Conservation (phyloP, 2,888 invertebrate genomes). For the Caenorhabditis afra region DNA sequence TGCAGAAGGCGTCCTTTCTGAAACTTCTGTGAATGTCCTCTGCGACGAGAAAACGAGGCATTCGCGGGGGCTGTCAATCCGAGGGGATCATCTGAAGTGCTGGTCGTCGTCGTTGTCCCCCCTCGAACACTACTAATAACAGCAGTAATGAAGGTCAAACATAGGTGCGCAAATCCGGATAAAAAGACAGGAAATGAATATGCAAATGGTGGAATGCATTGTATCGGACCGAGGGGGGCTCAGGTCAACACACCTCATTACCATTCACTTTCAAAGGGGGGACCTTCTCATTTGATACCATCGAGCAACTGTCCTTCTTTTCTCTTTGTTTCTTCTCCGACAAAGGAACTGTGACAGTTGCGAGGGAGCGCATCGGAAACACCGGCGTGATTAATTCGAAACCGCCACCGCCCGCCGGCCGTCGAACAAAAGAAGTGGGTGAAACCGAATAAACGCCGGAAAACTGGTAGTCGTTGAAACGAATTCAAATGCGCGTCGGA, state of each 20-base stretch:
- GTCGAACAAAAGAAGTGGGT: background rate
- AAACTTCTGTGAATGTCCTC: conserved; percentile 1
- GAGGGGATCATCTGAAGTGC: background rate
- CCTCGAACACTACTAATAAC: conserved; percentile 13
- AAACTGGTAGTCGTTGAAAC: too few relatives aligned
- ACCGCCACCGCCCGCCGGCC: background rate
- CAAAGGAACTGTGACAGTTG: conserved; percentile 9
- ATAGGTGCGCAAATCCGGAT: conserved; percentile 44
- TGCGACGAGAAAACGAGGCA: background rate
- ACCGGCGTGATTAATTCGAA: background rate
- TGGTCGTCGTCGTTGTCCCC: background rate
- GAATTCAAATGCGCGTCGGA: too few relatives aligned
- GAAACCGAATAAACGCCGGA: background rate
- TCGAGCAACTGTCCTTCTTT: conserved; percentile 6
- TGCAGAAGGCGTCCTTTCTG: background rate
- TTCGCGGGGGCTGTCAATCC: too few relatives aligned
- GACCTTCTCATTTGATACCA: conserved; percentile 14
- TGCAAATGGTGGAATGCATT: conserved; percentile 45
- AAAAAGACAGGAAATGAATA: conserved; percentile 49
- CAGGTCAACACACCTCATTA: conserved; percentile 44
- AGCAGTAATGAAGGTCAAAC: conserved; percentile 4
- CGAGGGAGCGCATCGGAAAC: background rate
- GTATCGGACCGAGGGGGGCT: conserved; percentile 21
- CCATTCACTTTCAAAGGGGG: conserved; percentile 23
- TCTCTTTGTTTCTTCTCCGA: background rate